Evolutionary conservation across 2,888 invertebrate species (phyloP), one percentile per base, ranked within the genome.

Genomic region (Cerceris ruficornis): DNA sequence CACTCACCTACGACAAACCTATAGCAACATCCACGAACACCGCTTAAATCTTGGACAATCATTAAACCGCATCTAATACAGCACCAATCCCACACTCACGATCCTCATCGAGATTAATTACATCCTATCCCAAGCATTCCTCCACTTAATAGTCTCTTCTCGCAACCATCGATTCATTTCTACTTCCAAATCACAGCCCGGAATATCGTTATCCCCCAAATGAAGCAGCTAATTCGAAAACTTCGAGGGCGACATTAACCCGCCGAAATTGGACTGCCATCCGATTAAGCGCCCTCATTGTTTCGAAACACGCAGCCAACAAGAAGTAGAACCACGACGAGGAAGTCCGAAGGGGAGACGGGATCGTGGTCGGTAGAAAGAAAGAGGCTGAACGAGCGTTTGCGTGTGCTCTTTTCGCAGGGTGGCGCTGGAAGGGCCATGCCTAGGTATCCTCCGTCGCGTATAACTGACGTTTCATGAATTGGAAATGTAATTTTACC

Each of bases 401-500:
- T 76, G 75, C 76, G 80, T 74, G 69, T 75, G 81, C 82, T 81
- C 86, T 85, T 80, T 85, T 81, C 83, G 62, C 59, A 58, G 62
- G 69, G 49, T 14, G 58, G 66, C 55, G 70, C 61, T 67, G 52
- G 74, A 50, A 80, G 83, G 76, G 59, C 77, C 75, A 69, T 76
- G 75, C 83, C 69, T 75, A 80, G 75, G 80, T 75, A 73, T 76
- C 65, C 77, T 69, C 72, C 75, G 79, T 74, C 76, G 73, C 73
- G 73, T 89, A 88, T 87, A 89, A 88, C 90, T 91, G 91, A 91
- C 91, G 81, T 91, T 91, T 91, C 91, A 91, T 91, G 91, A 91
- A 91, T 91, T 91, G 91, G 91, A 91, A 91, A 91, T 91, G 91
- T 91, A 91, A 91, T 91, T 91, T 91, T 88, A 89, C 88, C 88